Evolutionary conservation across 2,888 invertebrate genomes (phyloP), one percentile per base, ranked within the genome.

Genomic region (Tromatobia lineatoria): DNA sequence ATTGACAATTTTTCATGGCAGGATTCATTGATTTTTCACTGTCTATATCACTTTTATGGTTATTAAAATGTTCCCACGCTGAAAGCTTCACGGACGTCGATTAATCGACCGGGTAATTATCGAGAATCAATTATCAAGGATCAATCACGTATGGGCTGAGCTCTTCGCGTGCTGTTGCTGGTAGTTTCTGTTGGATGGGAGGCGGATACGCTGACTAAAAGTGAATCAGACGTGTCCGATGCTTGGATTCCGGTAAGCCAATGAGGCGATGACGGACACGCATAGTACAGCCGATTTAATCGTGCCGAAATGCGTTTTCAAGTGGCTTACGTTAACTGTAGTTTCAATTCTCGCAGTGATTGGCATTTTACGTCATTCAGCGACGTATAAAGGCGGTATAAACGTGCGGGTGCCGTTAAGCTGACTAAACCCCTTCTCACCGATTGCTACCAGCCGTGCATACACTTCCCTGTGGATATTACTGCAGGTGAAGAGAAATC

Each of bases 31-130:
- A 50, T 67, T 73, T 67, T 71, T 77, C 34, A 10, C 15, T 59
- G 42, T 42, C 25, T 47, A 38, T 67, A 42, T 77, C 15, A 11
- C 50, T 59, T 18, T 20, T 34, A 23, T 20, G 18, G 15, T 52
- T 57, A 52, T 69, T 25, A 38, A 74, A 61, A 3, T 23, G 45
- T 15, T 25, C 45, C n/a, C 20, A 64, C 74, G 54, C 10, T 34
- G 34, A 38, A 18, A 34, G 52, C 52, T 25, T 45, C 23, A 4
- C 3, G 47, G 54, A 69, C 61, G 73, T 69, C 88, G 86, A 90
- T 89, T 90, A 88, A 91, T 90, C 87, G 89, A 76, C 74, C 23
- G 66, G 87, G 90, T 90, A 92, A 92, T 92, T 91, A 92, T 90
- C 90, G 92, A 90, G 88, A 92, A 91, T 87, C 54, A 54, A 54